Conservation (phyloP, 1,140 invertebrate species). For the Sitophilus oryzae region DNA sequence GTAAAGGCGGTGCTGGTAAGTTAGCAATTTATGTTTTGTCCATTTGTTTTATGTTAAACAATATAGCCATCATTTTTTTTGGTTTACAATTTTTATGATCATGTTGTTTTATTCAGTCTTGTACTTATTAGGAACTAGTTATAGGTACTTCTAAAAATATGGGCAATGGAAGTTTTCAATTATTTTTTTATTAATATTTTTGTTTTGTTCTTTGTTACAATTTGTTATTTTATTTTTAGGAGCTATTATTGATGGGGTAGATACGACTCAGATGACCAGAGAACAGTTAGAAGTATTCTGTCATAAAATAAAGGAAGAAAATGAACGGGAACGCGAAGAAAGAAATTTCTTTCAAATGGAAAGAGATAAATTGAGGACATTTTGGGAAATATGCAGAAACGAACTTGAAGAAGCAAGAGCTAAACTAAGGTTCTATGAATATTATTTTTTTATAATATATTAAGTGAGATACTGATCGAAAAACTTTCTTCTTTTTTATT, state of each 20-base stretch:
- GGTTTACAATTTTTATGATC: too few relatives aligned
- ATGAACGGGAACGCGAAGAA: slow-evolving; percentile 90
- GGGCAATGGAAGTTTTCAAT: too few relatives aligned
- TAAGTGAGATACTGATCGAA: too few relatives aligned
- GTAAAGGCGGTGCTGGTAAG: slow-evolving; percentile 28
- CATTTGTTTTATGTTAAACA: too few relatives aligned
- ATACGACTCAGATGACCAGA: slow-evolving; percentile 86
- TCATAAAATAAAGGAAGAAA: slow-evolving; percentile 79
- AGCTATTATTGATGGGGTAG: slow-evolving; percentile 80
- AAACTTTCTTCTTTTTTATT: too few relatives aligned
- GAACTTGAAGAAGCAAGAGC: slow-evolving; percentile 78
- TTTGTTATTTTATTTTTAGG: slow-evolving; percentile 30
- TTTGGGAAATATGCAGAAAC: slow-evolving; percentile 87
- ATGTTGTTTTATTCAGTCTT: too few relatives aligned
- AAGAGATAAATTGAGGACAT: slow-evolving; percentile 86
- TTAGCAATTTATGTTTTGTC: not conserved
- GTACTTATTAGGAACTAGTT: too few relatives aligned
- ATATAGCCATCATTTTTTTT: too few relatives aligned
- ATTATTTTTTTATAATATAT: too few relatives aligned
- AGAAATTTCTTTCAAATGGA: slow-evolving; percentile 93
- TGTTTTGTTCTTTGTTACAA: too few relatives aligned
- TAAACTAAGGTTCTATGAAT: slow-evolving; percentile 46
- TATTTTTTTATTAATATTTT: too few relatives aligned
- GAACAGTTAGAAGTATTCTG: slow-evolving; percentile 89
- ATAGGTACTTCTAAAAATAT: too few relatives aligned